Percentiles rank a stretch among this genome's conserved stretches.
phyloP scores from a whole-genome alignment of 1,140 invertebrate genomes.

The Drosophila equinoxialis region DNA sequence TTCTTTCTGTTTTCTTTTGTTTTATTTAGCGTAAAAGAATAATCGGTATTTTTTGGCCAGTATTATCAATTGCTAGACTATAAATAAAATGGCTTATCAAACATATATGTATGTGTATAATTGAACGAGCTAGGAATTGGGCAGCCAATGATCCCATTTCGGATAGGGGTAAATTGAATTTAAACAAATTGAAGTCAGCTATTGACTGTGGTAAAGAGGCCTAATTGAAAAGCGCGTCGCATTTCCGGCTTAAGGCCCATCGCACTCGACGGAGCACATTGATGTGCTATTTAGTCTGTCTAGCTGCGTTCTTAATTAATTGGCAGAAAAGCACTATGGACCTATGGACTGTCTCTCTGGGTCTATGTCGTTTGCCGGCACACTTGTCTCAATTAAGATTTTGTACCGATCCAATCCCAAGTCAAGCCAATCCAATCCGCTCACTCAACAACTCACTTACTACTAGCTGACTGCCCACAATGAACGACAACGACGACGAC shows the following conservation, averaged over 20 bases:
- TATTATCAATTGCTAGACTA: constrained; percentile 29
- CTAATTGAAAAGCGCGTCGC: constrained; percentile 80
- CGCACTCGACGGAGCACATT: constrained; percentile 11
- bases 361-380: constrained; percentile 33
- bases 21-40: not conserved
- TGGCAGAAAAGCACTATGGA: constrained; percentile 44
- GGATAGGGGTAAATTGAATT: constrained; percentile 1
- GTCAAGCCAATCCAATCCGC: constrained; percentile 39
- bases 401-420: constrained; percentile 64
- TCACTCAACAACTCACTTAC: constrained; percentile 25
- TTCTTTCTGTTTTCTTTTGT: too few species aligned
- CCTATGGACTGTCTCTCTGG: constrained; percentile 26
- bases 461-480: constrained; percentile 10
- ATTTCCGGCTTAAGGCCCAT: constrained; percentile 64
- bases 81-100: constrained; percentile 66
- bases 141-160: constrained; percentile 2
- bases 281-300: constrained; percentile 28
- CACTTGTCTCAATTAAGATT: constrained; percentile 80
- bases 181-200: not conserved
- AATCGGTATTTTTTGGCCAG: not conserved
- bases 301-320: constrained; percentile 61
- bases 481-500: constrained; percentile 1
- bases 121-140: too few species aligned
- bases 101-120: too few species aligned
- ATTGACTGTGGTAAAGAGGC: constrained; percentile 24